A percentile compares a stretch with the other conserved stretches of the same genome.
phyloP scores from a whole-genome alignment of 2,888 invertebrate genomes.

The Oligia latruncula region DNA sequence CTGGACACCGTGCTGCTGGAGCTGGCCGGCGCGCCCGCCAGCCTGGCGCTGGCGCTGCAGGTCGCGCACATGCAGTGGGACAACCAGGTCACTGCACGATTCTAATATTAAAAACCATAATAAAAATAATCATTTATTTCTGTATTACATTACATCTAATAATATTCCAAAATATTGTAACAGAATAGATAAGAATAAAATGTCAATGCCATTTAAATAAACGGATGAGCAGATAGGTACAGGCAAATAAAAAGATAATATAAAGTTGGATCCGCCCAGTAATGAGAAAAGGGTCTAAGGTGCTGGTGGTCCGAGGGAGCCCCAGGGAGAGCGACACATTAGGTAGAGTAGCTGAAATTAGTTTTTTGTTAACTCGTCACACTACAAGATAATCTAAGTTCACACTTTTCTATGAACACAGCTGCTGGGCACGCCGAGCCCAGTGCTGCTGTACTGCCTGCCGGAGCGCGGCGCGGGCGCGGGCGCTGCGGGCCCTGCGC shows the following conservation, averaged over 20 bases:
- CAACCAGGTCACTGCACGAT: constrained; percentile 91
- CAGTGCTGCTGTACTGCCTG: constrained; percentile 95
- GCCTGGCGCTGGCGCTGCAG: constrained; percentile 91
- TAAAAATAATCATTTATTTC: no score
- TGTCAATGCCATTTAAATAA: neutral
- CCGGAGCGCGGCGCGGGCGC: constrained; percentile 80
- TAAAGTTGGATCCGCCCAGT: no score
- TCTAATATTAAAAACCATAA: no score
- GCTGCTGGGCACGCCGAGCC: constrained; percentile 95
- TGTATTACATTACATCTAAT: neutral
- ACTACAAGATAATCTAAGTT: no score
- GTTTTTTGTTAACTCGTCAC: no score
- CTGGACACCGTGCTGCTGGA: constrained; percentile 92
- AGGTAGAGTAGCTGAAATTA: no score
- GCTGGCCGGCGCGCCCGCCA: constrained; percentile 80
- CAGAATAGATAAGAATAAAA: neutral
- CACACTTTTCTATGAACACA: constrained; percentile 80
- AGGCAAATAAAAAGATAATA: no score
- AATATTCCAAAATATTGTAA: neutral
- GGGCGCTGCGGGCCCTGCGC: constrained; percentile 83
- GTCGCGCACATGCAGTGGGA: constrained; percentile 96
- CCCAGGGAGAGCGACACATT: no score
- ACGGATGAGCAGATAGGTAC: neutral
- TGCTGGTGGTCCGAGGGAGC: no score
- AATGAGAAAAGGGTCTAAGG: no score